These are phyloP conservation scores for Odiellus spinosus DNA, from an alignment of 2,888 invertebrate species.

Conservation along the genomic window DNA sequence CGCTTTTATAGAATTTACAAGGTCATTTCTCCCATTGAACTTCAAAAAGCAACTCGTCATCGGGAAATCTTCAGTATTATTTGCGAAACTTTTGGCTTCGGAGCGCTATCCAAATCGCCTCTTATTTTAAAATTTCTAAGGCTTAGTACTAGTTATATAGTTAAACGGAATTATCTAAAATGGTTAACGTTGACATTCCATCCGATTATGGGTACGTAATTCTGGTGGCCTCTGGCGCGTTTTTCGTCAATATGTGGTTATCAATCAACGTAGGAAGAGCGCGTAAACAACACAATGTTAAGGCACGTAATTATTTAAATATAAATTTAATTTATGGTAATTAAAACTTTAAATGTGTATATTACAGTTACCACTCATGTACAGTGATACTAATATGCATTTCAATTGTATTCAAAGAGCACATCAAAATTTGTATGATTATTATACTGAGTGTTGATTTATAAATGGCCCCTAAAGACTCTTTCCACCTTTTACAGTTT, in stretches of 20 bases:
- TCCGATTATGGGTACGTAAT: slow-evolving; percentile 29
- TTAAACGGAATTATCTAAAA: neutral
- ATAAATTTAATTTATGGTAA: neutral
- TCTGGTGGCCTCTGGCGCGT: slow-evolving; percentile 26
- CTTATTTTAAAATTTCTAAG: no score
- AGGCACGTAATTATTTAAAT: neutral
- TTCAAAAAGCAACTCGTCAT: no score
- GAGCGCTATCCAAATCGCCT: no score
- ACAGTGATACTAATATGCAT: slow-evolving; percentile 28
- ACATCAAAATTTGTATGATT: slow-evolving; percentile 36
- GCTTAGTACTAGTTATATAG: no score
- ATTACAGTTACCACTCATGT: slow-evolving; percentile 32
- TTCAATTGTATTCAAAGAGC: slow-evolving; percentile 36
- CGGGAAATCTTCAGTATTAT: no score
- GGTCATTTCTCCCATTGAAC: no score
- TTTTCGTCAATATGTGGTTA: slow-evolving; percentile 28
- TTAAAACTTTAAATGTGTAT: no score
- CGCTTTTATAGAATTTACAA: no score
- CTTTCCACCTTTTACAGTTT: slow-evolving; percentile 14
- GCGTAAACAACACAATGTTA: neutral
- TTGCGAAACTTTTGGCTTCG: no score
- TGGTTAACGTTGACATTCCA: slow-evolving; percentile 21
- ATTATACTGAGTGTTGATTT: slow-evolving; percentile 20
- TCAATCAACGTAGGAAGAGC: slow-evolving; percentile 22
- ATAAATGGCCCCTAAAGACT: no score